Conservation (phyloP, 2,888 invertebrate genomes). For the Phyllotreta striolata region DNA sequence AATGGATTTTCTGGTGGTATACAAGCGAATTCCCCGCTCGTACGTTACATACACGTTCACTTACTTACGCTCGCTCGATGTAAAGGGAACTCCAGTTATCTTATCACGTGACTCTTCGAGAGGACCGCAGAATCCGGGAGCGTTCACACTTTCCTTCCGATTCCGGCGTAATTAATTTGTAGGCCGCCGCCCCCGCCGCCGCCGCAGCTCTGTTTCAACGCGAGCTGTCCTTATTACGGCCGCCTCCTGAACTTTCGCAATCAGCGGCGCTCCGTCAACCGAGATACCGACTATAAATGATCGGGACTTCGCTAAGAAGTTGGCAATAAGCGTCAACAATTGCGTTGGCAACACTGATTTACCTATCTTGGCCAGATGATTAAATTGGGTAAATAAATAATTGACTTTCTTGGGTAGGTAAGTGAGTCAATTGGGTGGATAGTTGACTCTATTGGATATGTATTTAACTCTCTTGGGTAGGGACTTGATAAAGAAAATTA, state of each 20-base stretch:
- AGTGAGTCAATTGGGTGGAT: too few species aligned
- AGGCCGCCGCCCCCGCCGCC: background rate
- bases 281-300: too few species aligned
- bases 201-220: conserved; percentile 17
- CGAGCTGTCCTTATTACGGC: conserved; percentile 27
- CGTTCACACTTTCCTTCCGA: conserved; percentile 29
- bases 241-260: conserved; percentile 18
- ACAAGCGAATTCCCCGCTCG: conserved; percentile 4
- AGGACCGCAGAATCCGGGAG: conserved; percentile 28
- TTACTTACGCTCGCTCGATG: conserved; percentile 2
- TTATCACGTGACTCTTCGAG: conserved; percentile 24
- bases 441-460: too few species aligned
- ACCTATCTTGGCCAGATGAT: too few species aligned
- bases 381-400: too few species aligned
- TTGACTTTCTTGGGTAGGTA: too few species aligned
- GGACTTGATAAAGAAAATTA: too few species aligned
- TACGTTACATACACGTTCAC: conserved; percentile 6
- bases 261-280: background rate
- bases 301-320: too few species aligned
- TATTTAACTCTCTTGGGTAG: too few species aligned
- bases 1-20: conserved; percentile 14
- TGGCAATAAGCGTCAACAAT: too few species aligned
- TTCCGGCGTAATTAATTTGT: conserved; percentile 26
- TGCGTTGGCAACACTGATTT: too few species aligned
- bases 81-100: conserved; percentile 23